These are phyloP conservation scores for Leptinotarsa rubiginosa DNA, from an alignment of 2,888 invertebrate species.

Conservation along the genomic window DNA sequence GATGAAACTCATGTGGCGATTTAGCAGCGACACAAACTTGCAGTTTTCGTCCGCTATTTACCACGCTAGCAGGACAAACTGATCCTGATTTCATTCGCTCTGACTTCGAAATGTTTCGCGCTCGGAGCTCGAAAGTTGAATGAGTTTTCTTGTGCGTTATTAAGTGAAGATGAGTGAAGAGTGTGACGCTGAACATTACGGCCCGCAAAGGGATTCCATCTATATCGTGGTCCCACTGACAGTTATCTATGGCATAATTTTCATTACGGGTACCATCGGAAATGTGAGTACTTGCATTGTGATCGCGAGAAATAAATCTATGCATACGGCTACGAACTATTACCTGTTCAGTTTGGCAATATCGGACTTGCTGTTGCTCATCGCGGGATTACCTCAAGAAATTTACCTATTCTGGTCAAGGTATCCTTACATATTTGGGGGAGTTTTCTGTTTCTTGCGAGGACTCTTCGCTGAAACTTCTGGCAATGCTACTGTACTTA, in stretches of 20 bases:
- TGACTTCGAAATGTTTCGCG: not conserved
- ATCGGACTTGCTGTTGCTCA: conserved; percentile 82
- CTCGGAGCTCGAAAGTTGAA: not conserved
- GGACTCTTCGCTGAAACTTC: conserved; percentile 85
- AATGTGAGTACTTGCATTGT: conserved; percentile 88
- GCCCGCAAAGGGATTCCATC: conserved; percentile 53
- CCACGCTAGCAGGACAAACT: not conserved
- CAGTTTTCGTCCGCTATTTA: conserved; percentile 9
- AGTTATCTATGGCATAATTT: conserved; percentile 81
- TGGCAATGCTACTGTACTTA: conserved; percentile 79
- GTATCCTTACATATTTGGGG: conserved; percentile 83
- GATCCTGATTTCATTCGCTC: not conserved
- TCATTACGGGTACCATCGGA: conserved; percentile 82
- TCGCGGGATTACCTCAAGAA: conserved; percentile 87
- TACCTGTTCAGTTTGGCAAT: conserved; percentile 88
- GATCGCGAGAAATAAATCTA: conserved; percentile 82
- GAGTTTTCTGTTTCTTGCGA: conserved; percentile 81
- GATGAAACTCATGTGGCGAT: not conserved
- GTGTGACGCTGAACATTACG: conserved; percentile 47
- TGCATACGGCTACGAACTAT: conserved; percentile 86
- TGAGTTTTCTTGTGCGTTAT: not conserved
- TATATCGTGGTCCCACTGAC: conserved; percentile 76
- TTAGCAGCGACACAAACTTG: not conserved
- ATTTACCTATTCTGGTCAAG: conserved; percentile 83
- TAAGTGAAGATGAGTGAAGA: conserved; percentile 28